A percentile compares a stretch with the other conserved stretches of the same genome.
Evolutionary conservation across 2,113 vertebrate species (phyloP).

Genomic region (Pomatorhinus ruficollis): DNA sequence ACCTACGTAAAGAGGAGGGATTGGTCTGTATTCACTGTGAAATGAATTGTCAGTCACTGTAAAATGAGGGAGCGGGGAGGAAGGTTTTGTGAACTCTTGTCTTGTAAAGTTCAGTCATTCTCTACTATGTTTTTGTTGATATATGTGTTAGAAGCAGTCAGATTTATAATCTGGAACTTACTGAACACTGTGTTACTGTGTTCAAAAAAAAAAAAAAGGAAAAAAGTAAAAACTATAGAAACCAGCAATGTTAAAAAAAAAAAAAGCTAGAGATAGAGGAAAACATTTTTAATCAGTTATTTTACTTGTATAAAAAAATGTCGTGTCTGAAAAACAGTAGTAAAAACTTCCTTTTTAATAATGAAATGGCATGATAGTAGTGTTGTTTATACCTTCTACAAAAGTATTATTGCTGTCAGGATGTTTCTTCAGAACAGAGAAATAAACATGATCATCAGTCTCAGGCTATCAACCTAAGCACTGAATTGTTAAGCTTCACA

Average conservation of each 20-base stretch:
- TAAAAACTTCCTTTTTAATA: background rate
- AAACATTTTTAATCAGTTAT: background rate
- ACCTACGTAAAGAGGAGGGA: background rate
- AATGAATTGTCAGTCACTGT: background rate
- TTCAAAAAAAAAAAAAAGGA: background rate
- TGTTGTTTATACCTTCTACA: background rate
- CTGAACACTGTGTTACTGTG: background rate
- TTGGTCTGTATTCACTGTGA: background rate
- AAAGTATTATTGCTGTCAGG: background rate
- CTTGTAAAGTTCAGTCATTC: background rate
- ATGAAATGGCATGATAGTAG: background rate
- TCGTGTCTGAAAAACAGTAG: background rate
- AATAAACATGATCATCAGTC: background rate
- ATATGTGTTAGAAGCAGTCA: background rate
- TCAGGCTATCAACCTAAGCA: background rate
- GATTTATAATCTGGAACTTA: background rate
- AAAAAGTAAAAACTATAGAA: background rate
- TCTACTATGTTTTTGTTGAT: background rate
- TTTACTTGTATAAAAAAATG: background rate
- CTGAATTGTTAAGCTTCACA: background rate
- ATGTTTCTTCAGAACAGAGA: background rate
- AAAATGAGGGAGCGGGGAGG: rapidly evolving
- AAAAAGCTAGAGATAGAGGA: background rate
- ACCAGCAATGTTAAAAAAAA: background rate
- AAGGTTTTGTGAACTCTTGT: background rate